These are phyloP conservation scores for Agriopis marginaria DNA, from an alignment of 2,888 invertebrate genomes.

Conservation along the genomic window DNA sequence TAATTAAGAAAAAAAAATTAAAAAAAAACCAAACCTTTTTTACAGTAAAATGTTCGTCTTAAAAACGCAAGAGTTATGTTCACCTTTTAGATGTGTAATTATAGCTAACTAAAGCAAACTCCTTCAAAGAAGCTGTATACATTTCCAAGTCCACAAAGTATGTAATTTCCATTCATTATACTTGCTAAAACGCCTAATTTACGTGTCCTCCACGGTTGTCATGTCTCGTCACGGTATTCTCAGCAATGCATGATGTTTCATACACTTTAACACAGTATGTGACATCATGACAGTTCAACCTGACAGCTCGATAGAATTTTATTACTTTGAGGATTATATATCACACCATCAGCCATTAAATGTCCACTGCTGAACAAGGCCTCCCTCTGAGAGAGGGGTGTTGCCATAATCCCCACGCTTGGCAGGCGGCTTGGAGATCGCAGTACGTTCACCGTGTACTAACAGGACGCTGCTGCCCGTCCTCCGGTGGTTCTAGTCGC, in stretches of 20 bases:
- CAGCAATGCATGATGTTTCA: conserved; percentile 9
- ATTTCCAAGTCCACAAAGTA: conserved; percentile 8
- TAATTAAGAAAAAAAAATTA: too few species aligned
- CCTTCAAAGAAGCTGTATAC: conserved; percentile 3
- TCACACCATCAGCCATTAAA: too few species aligned
- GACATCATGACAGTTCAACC: too few species aligned
- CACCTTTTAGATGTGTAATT: neutral
- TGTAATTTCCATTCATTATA: conserved; percentile 29
- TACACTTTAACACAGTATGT: conserved; percentile 11
- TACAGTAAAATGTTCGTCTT: neutral
- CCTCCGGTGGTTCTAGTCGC: too few species aligned
- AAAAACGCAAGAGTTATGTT: neutral
- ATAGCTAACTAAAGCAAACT: neutral
- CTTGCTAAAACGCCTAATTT: conserved; percentile 28
- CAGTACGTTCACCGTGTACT: too few species aligned
- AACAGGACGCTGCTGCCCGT: too few species aligned
- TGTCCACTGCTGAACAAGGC: too few species aligned
- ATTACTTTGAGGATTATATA: neutral
- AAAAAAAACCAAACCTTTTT: too few species aligned
- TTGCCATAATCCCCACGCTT: too few species aligned
- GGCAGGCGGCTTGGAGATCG: too few species aligned
- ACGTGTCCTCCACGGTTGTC: conserved; percentile 21
- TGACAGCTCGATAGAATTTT: too few species aligned
- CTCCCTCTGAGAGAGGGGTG: too few species aligned
- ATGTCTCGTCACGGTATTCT: conserved; percentile 17